Conservation (phyloP, 2,113 vertebrate genomes). For the Spermophilus dauricus region DNA sequence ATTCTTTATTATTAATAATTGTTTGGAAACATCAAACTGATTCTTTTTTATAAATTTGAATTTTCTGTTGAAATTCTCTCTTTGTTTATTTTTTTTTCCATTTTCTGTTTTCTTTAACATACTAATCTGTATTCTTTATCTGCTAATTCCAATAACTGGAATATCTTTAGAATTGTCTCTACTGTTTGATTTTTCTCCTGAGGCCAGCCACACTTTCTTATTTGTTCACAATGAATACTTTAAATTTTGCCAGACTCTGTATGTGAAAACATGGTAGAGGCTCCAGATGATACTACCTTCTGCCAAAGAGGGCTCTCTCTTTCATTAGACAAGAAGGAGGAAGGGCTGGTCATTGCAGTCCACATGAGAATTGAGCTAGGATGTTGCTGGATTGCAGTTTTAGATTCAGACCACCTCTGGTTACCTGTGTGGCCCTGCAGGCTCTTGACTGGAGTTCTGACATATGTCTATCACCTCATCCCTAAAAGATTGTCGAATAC, state of each 20-base stretch:
- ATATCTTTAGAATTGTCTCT: background rate
- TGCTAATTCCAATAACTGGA: background rate
- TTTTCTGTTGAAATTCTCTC: slow-evolving; percentile 21
- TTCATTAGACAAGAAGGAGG: background rate
- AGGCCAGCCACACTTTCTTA: background rate
- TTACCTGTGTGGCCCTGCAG: background rate
- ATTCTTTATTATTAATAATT: background rate
- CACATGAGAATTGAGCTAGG: background rate
- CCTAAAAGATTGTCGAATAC: background rate
- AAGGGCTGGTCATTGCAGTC: background rate
- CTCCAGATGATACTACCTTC: background rate
- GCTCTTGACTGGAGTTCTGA: background rate
- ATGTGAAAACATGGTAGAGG: background rate
- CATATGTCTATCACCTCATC: background rate
- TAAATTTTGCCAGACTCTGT: background rate
- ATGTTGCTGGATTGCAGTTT: background rate
- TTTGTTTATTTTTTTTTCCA: background rate
- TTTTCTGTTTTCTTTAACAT: background rate
- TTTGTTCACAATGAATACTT: background rate
- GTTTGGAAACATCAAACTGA: background rate
- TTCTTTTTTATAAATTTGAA: background rate
- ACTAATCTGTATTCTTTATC: background rate
- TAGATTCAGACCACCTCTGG: background rate
- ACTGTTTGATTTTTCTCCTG: background rate
- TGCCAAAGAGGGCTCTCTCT: background rate